Conservation (phyloP, 2,888 invertebrate species). For the Arrhopalites spinosus region DNA sequence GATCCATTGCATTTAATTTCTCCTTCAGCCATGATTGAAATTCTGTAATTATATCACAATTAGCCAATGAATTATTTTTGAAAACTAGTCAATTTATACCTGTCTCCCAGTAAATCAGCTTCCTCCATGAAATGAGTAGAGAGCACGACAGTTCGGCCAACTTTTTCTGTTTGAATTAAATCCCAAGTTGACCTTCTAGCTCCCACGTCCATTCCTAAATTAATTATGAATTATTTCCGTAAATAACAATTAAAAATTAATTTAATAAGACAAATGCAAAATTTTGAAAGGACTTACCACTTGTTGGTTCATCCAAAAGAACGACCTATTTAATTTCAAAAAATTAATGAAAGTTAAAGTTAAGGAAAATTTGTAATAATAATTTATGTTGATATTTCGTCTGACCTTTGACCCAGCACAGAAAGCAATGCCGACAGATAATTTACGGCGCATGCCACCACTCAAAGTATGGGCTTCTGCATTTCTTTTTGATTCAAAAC, state of each 20-base stretch:
- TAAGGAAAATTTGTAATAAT: neutral
- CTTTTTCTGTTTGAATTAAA: conserved; percentile 62
- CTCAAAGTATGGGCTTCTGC: conserved; percentile 71
- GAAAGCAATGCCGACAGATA: conserved; percentile 84
- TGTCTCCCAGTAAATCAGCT: conserved; percentile 80
- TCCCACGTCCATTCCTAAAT: conserved; percentile 60
- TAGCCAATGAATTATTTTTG: too few species aligned
- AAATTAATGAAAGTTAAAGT: neutral
- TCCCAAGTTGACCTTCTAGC: conserved; percentile 61
- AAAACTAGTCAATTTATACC: too few species aligned
- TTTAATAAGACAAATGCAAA: too few species aligned
- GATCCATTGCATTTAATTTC: conserved; percentile 77
- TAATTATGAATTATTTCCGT: too few species aligned
- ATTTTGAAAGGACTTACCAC: neutral
- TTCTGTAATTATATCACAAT: conserved; percentile 61
- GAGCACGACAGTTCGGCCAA: conserved; percentile 78
- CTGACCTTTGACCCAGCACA: conserved; percentile 66
- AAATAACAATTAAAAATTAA: too few species aligned
- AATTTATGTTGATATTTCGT: neutral
- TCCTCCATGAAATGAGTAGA: conserved; percentile 97
- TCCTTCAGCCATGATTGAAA: conserved; percentile 82
- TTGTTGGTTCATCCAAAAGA: conserved; percentile 64
- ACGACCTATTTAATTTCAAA: conserved; percentile 60
- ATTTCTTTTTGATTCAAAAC: conserved; percentile 69
- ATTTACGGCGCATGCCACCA: conserved; percentile 90